Conservation (phyloP, 2,888 invertebrate species). For the Tetramorium bicarinatum region DNA sequence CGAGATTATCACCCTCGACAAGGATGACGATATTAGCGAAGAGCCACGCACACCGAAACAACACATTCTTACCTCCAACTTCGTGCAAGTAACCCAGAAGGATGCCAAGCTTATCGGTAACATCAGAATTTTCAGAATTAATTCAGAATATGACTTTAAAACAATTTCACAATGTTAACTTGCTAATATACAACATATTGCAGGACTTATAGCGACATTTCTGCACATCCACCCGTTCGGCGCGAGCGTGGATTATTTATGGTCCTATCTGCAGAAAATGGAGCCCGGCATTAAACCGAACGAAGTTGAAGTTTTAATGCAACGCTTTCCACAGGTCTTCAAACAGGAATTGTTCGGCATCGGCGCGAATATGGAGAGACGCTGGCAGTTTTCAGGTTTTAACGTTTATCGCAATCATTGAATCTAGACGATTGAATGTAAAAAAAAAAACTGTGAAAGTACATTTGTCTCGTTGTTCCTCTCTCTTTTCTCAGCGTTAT, state of each 20-base stretch:
- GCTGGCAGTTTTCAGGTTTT: conserved; percentile 95
- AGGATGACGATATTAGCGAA: conserved; percentile 84
- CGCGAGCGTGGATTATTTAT: conserved; percentile 95
- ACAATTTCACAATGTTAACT: neutral
- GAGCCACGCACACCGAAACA: conserved; percentile 83
- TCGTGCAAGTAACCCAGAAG: conserved; percentile 86
- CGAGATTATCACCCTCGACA: conserved; percentile 87
- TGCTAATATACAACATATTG: conserved; percentile 31
- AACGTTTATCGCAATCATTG: conserved; percentile 81
- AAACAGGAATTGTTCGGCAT: conserved; percentile 92
- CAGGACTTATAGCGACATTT: conserved; percentile 94
- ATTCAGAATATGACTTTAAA: neutral
- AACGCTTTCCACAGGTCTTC: conserved; percentile 93
- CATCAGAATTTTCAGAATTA: neutral
- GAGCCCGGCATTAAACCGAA: conserved; percentile 91
- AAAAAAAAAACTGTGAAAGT: conserved; percentile 38
- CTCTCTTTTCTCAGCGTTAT: conserved; percentile 16
- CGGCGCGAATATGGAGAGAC: conserved; percentile 94
- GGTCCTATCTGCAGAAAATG: conserved; percentile 95
- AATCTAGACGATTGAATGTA: conserved; percentile 40
- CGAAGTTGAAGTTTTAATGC: conserved; percentile 92
- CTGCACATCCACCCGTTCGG: conserved; percentile 97
- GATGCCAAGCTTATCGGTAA: conserved; percentile 93
- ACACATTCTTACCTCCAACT: conserved; percentile 76
- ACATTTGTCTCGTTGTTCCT: conserved; percentile 29